These are phyloP conservation scores for Pristionchus arcanus DNA, from an alignment of 2,888 invertebrate genomes.

Conservation along the genomic window DNA sequence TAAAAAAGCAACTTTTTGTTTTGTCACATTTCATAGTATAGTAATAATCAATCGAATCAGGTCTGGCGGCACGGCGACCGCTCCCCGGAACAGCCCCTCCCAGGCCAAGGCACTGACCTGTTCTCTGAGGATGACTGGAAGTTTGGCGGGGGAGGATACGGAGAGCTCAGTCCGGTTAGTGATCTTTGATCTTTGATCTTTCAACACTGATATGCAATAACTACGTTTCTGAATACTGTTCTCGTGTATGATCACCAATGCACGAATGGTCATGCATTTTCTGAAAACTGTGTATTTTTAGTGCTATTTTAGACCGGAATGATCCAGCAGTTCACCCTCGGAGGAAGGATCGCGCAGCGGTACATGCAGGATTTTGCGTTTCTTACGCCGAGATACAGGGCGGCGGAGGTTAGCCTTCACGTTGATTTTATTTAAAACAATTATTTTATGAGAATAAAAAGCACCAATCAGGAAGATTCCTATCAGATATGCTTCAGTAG, in stretches of 20 bases:
- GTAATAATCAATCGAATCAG: constrained; percentile 2
- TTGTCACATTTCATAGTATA: too few species aligned
- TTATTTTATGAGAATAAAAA: too few species aligned
- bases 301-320: neutral
- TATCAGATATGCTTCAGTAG: neutral
- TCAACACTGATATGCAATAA: neutral
- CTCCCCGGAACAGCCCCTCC: constrained; percentile 21
- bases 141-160: constrained; percentile 69
- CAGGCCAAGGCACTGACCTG: constrained; percentile 56
- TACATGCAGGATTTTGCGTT: constrained; percentile 25
- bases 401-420: neutral
- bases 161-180: constrained; percentile 66
- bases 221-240: neutral
- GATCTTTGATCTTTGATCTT: neutral
- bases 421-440: too few species aligned
- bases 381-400: constrained; percentile 1
- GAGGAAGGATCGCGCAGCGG: neutral
- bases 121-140: constrained; percentile 65
- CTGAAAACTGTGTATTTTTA: neutral
- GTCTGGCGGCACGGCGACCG: constrained; percentile 60
- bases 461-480: neutral
- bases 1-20: too few species aligned
- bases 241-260: too few species aligned
- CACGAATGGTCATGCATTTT: neutral
- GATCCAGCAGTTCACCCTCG: constrained; percentile 15